Evolutionary conservation across 2,888 invertebrate genomes (phyloP).

Genomic region (Lithosia quadra): DNA sequence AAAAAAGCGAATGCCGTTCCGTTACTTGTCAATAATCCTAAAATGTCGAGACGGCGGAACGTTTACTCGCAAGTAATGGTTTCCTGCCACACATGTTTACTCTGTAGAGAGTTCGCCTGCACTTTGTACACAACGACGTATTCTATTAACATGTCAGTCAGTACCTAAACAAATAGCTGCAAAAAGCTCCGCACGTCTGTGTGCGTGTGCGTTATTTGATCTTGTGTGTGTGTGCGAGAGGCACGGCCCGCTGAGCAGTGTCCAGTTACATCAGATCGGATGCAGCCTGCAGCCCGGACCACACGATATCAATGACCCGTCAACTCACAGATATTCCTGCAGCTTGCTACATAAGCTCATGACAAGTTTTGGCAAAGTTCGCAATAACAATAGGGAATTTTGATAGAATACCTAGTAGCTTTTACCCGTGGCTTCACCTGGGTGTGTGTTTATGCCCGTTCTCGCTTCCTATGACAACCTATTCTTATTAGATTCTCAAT

Average conservation of each 20-base stretch:
- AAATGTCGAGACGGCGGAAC: not conserved
- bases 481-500: too few relatives aligned
- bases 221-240: slow-evolving; percentile 27
- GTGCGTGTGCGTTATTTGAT: slow-evolving; percentile 36
- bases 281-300: slow-evolving; percentile 37
- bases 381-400: not conserved
- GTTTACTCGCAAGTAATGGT: slow-evolving; percentile 13
- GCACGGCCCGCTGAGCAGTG: slow-evolving; percentile 38
- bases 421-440: too few relatives aligned
- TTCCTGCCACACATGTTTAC: slow-evolving; percentile 5
- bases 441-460: too few relatives aligned
- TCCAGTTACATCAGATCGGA: slow-evolving; percentile 49
- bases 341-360: slow-evolving; percentile 14
- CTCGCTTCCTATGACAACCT: too few relatives aligned
- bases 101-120: not conserved
- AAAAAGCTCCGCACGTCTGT: slow-evolving; percentile 30
- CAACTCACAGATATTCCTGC: slow-evolving; percentile 6
- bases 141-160: slow-evolving; percentile 32
- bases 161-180: slow-evolving; percentile 50
- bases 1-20: not conserved
- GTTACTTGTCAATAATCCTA: slow-evolving; percentile 14
- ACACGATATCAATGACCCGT: slow-evolving; percentile 39
- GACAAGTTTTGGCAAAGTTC: not conserved
- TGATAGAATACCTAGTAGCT: not conserved
- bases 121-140: slow-evolving; percentile 16